Percentiles rank a stretch among this genome's conserved stretches.
These are phyloP conservation scores for Chironomus tentans DNA, from an alignment of 2,888 invertebrate species.

Conservation along the genomic window DNA sequence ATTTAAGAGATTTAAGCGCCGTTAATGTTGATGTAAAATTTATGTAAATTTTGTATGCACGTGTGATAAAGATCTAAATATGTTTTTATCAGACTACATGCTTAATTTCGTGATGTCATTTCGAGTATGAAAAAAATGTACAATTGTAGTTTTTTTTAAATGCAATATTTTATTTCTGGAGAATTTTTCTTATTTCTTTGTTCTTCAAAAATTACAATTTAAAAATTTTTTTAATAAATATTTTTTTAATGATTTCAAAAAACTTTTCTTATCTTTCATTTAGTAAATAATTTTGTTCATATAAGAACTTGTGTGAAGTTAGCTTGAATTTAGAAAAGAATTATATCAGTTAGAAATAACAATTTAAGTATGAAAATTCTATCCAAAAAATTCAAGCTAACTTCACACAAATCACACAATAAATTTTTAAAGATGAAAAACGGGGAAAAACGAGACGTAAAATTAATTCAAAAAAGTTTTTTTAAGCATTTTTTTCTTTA, in stretches of 20 bases:
- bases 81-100: background rate
- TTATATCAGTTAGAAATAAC: no score
- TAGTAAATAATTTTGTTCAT: no score
- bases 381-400: no score
- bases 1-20: background rate
- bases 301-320: no score
- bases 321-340: no score
- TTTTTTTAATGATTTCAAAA: background rate
- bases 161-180: background rate
- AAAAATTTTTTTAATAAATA: background rate
- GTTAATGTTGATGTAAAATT: background rate
- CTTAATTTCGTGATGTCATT: constrained; percentile 2
- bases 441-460: no score
- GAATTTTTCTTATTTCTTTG: background rate
- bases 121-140: background rate
- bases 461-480: no score
- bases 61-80: background rate
- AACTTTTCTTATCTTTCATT: background rate
- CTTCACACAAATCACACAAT: no score
- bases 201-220: background rate
- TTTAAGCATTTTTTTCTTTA: no score
- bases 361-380: no score
- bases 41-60: no score
- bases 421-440: no score
- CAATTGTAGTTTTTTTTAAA: background rate